phyloP scores from a whole-genome alignment of 2,797 vertebrate genomes.

The Pampus argenteus region DNA sequence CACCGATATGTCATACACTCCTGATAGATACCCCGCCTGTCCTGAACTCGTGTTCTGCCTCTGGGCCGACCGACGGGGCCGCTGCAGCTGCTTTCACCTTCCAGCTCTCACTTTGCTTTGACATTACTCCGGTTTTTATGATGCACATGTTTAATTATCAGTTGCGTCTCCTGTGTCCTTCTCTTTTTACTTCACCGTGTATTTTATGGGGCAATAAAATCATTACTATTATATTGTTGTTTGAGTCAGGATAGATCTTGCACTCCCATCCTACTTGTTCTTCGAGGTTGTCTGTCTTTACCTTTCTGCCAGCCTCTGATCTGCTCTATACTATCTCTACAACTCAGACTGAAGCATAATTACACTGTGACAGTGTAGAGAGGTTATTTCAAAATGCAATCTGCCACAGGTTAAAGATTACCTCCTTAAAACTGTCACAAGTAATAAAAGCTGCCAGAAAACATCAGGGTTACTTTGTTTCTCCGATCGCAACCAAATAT shows the following conservation, averaged over 20 bases:
- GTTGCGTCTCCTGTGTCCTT: not conserved
- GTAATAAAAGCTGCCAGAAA: conserved; percentile 25
- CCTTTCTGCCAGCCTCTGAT: conserved; percentile 37
- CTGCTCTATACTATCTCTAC: conserved; percentile 41
- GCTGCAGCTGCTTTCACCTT: not conserved
- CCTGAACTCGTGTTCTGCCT: conserved; percentile 12
- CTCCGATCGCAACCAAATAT: conserved; percentile 16
- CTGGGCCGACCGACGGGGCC: not conserved
- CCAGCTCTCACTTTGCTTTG: not conserved
- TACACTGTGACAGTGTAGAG: conserved; percentile 7
- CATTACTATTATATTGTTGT: not conserved
- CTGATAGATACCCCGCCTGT: not conserved
- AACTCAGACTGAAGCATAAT: conserved; percentile 39
- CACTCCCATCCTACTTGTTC: conserved; percentile 1
- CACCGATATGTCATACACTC: not conserved
- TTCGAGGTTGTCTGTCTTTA: conserved; percentile 18
- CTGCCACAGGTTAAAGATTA: conserved; percentile 48
- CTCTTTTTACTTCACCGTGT: conserved; percentile 2
- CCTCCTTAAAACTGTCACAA: conserved; percentile 29
- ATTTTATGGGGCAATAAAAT: conserved; percentile 3
- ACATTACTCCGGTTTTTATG: conserved; percentile 11
- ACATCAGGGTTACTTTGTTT: conserved; percentile 6
- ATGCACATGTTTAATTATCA: not conserved
- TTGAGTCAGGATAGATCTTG: conserved; percentile 34
- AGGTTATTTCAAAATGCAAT: conserved; percentile 44